phyloP scores from a whole-genome alignment of 2,888 invertebrate genomes.

The Heliconius ethilla region DNA sequence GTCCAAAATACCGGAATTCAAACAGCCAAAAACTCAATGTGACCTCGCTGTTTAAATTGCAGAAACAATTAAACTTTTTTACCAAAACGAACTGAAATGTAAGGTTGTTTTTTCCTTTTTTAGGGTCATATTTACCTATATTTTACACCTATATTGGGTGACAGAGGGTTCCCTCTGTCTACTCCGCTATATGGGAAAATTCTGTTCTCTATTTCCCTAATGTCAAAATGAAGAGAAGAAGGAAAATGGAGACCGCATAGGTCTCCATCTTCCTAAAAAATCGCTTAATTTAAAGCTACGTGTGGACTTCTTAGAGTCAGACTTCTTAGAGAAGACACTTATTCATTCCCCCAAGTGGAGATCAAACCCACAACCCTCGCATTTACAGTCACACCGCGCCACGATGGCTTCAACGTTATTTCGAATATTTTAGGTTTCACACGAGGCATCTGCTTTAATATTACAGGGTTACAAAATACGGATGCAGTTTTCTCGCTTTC shows the following conservation, averaged over 20 bases:
- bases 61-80: conserved; percentile 5
- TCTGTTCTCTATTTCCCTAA: too few species aligned
- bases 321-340: neutral
- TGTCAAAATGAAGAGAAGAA: too few species aligned
- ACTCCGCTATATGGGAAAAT: too few species aligned
- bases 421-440: neutral
- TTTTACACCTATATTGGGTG: too few species aligned
- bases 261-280: neutral
- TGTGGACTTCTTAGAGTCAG: neutral
- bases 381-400: neutral
- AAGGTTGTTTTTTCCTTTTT: neutral
- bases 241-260: too few species aligned
- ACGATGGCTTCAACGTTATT: neutral
- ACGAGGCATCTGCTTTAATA: conserved; percentile 28
- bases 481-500: conserved; percentile 38
- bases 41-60: conserved; percentile 3
- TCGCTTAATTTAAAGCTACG: too few species aligned
- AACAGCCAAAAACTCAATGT: neutral
- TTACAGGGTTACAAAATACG: conserved; percentile 32
- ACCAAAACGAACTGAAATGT: neutral
- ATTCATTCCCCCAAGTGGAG: neutral
- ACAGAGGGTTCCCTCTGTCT: too few species aligned
- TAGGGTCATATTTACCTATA: too few species aligned
- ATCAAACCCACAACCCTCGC: neutral
- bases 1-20: neutral